phyloP scores from a whole-genome alignment of 2,113 vertebrate genomes.

The Azemiops feae region DNA sequence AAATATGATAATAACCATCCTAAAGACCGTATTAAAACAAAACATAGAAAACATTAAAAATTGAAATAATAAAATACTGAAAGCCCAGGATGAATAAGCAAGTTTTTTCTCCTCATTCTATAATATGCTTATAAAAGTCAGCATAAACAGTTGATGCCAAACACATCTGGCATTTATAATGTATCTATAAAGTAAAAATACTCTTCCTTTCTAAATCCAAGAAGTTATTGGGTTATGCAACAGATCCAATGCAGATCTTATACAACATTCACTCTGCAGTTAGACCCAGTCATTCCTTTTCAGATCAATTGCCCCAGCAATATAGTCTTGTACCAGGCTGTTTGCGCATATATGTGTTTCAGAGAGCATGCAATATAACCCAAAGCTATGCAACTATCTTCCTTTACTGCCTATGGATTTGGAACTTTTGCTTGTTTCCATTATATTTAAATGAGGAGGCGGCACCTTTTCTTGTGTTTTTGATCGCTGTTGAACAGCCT shows the following conservation, averaged over 20 bases:
- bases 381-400: conserved; percentile 14
- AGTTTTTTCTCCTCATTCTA: background rate
- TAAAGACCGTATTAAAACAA: background rate
- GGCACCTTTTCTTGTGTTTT: background rate
- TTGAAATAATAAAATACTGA: background rate
- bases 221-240: background rate
- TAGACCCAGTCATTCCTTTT: background rate
- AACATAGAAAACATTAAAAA: background rate
- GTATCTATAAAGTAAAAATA: background rate
- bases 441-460: conserved; percentile 16
- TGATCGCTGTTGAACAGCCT: background rate
- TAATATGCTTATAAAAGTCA: background rate
- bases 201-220: background rate
- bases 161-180: background rate
- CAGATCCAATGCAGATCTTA: background rate
- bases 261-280: background rate
- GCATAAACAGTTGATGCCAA: background rate
- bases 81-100: background rate
- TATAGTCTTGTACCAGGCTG: background rate
- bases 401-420: conserved; percentile 26
- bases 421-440: background rate
- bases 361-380: background rate
- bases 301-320: background rate
- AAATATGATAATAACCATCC: background rate
- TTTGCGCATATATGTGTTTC: background rate